These are phyloP conservation scores for Macrobrachium rosenbergii DNA, from an alignment of 1,140 invertebrate species.

Conservation along the genomic window DNA sequence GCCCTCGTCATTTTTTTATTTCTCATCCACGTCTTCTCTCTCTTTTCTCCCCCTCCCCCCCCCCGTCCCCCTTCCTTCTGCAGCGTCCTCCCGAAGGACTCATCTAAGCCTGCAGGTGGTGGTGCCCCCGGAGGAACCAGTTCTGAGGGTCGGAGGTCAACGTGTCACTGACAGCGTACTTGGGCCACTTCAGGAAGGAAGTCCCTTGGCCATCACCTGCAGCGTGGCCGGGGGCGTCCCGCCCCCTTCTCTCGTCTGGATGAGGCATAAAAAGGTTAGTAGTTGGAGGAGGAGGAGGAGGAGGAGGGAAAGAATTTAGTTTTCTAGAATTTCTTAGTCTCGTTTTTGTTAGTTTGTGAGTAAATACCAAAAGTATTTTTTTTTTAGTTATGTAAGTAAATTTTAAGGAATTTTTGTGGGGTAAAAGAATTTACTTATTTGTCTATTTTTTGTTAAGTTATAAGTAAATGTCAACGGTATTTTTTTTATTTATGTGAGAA, in stretches of 20 bases:
- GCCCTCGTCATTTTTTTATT: not conserved
- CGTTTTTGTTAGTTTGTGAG: too few species aligned
- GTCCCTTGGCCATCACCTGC: conserved; percentile 37
- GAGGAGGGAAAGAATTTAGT: not conserved
- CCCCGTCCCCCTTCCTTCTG: not conserved
- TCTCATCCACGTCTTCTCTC: not conserved
- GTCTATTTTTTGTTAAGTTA: too few species aligned
- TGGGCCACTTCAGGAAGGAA: conserved; percentile 33
- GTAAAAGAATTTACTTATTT: too few species aligned
- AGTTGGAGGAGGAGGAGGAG: not conserved
- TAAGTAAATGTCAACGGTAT: too few species aligned
- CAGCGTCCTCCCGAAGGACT: conserved; percentile 40
- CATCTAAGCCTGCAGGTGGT: conserved; percentile 47
- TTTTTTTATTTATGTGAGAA: too few species aligned
- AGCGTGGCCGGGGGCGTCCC: conserved; percentile 38
- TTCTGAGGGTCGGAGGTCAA: conserved; percentile 38
- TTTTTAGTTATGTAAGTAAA: too few species aligned
- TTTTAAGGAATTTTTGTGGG: too few species aligned
- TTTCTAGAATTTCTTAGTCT: too few species aligned
- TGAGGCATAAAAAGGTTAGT: conserved; percentile 33
- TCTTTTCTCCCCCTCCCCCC: not conserved
- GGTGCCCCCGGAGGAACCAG: conserved; percentile 28
- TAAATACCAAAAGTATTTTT: too few species aligned
- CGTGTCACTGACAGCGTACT: conserved; percentile 35
- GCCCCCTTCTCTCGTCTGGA: conserved; percentile 37